A percentile compares a stretch with the other conserved stretches of the same genome.
Conservation (phyloP, 1,140 invertebrate species). For the Drosophila nikananu region DNA sequence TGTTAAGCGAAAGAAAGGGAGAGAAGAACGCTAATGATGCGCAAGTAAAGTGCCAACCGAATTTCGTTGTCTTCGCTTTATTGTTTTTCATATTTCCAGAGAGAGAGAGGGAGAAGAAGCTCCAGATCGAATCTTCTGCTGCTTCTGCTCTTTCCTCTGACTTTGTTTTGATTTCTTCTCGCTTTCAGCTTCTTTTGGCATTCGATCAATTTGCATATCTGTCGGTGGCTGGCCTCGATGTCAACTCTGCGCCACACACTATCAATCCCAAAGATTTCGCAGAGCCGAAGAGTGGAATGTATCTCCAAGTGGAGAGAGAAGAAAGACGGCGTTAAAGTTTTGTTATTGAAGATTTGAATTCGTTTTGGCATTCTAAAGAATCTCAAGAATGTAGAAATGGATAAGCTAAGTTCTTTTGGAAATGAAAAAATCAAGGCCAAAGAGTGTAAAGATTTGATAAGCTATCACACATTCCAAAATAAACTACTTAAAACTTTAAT, state of each 20-base stretch:
- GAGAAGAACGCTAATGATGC: constrained; percentile 55
- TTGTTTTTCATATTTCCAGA: constrained; percentile 27
- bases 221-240: constrained; percentile 38
- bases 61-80: constrained; percentile 33
- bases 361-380: background rate
- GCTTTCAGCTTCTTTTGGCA: constrained; percentile 23
- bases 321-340: background rate
- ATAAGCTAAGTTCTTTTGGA: too few species aligned
- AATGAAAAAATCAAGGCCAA: too few species aligned
- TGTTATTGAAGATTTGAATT: background rate
- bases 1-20: constrained; percentile 18
- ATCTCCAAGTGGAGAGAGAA: background rate
- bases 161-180: constrained; percentile 28
- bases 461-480: background rate
- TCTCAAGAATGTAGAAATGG: background rate
- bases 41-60: constrained; percentile 54
- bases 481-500: background rate
- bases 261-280: constrained; percentile 19
- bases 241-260: constrained; percentile 11
- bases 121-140: constrained; percentile 13
- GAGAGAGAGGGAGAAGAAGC: background rate
- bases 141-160: constrained; percentile 18
- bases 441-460: too few species aligned
- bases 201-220: constrained; percentile 45
- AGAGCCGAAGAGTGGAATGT: constrained; percentile 17